Conservation (phyloP, 2,888 invertebrate genomes). For the Andrena praecox region DNA sequence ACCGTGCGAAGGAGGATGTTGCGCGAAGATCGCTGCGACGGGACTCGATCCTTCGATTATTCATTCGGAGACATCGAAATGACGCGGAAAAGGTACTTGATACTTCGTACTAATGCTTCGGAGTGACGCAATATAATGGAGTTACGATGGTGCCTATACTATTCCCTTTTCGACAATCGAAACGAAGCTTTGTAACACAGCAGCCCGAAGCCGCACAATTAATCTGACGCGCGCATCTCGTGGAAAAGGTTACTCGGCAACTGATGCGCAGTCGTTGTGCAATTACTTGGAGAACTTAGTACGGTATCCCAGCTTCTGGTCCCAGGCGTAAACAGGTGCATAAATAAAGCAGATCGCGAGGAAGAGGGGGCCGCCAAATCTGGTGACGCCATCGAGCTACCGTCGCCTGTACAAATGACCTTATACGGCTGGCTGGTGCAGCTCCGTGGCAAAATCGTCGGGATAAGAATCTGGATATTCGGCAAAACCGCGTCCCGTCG, state of each 20-base stretch:
- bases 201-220: background rate
- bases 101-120: too few relatives aligned
- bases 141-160: too few relatives aligned
- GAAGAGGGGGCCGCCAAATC: slow-evolving; percentile 43
- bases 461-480: slow-evolving; percentile 67
- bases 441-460: slow-evolving; percentile 58
- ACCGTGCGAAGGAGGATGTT: background rate
- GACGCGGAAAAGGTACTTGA: too few relatives aligned
- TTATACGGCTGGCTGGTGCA: slow-evolving; percentile 72
- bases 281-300: slow-evolving; percentile 17
- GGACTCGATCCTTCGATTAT: background rate
- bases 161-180: too few relatives aligned
- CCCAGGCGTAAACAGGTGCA: slow-evolving; percentile 59
- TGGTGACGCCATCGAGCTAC: slow-evolving; percentile 67
- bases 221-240: background rate
- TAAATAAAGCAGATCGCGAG: slow-evolving; percentile 33
- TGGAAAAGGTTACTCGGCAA: background rate
- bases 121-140: too few relatives aligned
- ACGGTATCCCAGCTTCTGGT: slow-evolving; percentile 15
- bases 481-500: slow-evolving; percentile 60
- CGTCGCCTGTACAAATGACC: slow-evolving; percentile 70
- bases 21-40: background rate
- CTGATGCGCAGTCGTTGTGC: background rate
- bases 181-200: background rate
- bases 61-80: background rate